phyloP scores from a whole-genome alignment of 1,140 invertebrate genomes.

The Acromyrmex heyeri region DNA sequence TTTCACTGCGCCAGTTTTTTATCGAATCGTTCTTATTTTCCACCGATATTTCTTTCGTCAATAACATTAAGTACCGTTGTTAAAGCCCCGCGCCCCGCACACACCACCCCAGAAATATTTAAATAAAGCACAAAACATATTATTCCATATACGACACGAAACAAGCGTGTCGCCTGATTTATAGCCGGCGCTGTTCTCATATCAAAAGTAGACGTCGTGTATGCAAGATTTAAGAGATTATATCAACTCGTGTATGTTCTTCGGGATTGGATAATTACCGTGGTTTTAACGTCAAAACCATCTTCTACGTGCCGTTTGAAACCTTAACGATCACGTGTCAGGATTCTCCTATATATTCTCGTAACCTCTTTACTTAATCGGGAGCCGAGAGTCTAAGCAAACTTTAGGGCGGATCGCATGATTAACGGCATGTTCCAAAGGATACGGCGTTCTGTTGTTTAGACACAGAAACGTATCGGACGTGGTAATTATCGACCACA shows the following conservation, averaged over 20 bases:
- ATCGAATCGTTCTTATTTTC: conserved; percentile 33
- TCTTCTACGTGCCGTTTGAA: conserved; percentile 60
- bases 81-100: neutral
- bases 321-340: conserved; percentile 78
- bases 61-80: neutral
- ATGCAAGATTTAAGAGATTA: conserved; percentile 24
- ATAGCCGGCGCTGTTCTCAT: neutral
- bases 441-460: conserved; percentile 53
- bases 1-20: conserved; percentile 14
- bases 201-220: conserved; percentile 9
- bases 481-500: conserved; percentile 63
- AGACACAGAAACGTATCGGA: conserved; percentile 69
- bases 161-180: conserved; percentile 40
- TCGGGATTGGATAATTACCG: conserved; percentile 63
- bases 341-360: conserved; percentile 70
- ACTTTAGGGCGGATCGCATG: conserved; percentile 78
- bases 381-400: conserved; percentile 74
- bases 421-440: conserved; percentile 76
- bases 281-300: conserved; percentile 42
- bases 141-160: neutral
- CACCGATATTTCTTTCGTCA: neutral
- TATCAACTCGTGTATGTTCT: conserved; percentile 45
- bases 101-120: neutral
- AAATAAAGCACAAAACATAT: neutral
- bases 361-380: conserved; percentile 75